Evolutionary conservation across 2,113 vertebrate species (phyloP), one percentile per base, ranked within the genome.

Genomic region (Trematomus loennbergii): DNA sequence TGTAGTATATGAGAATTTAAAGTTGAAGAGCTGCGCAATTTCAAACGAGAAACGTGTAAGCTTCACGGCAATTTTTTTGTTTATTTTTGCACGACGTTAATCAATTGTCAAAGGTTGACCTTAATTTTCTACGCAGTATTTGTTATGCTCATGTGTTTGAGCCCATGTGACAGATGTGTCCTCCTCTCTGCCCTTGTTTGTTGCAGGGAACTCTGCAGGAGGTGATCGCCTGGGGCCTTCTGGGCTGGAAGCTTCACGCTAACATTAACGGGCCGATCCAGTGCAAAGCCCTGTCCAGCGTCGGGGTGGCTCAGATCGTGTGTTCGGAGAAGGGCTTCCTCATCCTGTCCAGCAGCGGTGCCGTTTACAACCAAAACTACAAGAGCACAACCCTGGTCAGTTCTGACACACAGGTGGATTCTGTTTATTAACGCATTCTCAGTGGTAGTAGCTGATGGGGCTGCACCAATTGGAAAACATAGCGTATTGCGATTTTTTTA

Each of bases 271-370:
- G 97, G 61, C 97, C 98, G 12, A 95, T 99, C 82, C 96, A 98
- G 3, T 99, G 98, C 82, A 98, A 98, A 94, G 96, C 96, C 75
- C 95, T 99, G 66, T 96, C 98, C 43, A 97, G 85, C 85, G 93
- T 99, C 22, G 98, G 98, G 1, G 96, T 99, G 64, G 95, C 92
- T 0, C 98, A 99, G 79, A 94, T 99, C 1, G 97, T 98, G 67
- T 99, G 98, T 82, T 97, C 98, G 9, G 98, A 99, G 90, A 99
- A 99, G 71, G 96, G 96, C 25, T 99, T 99, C 72, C 95, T 99
- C 45, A 95, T 98, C 87, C 73, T 99, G 40, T 97, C 97, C 22
- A 95, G 96, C 86, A 98, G 95, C 1, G 98, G 98, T 22, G 95
- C 97, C 4, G 96, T 99, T 81, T 98, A 99, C 87, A 96, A 93